Percentiles rank a stretch among this genome's conserved stretches.
Evolutionary conservation across 2,113 vertebrate genomes (phyloP).

Genomic region (Centropus unirufus): DNA sequence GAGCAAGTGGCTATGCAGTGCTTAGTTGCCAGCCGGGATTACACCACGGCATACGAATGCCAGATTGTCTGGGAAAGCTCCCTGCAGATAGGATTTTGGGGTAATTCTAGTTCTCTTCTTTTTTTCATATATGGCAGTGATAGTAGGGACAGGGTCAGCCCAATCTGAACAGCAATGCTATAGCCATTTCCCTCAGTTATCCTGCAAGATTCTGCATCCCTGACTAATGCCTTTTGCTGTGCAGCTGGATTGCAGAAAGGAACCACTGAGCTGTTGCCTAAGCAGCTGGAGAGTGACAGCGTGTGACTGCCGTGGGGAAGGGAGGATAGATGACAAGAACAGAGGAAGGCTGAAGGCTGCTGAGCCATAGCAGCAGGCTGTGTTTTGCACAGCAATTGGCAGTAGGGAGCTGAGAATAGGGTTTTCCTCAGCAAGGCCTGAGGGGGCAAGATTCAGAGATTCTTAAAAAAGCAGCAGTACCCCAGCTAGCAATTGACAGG

Average conservation of each 20-base stretch:
- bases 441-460: neutral
- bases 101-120: neutral
- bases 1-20: too few species aligned
- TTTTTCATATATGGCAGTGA: neutral
- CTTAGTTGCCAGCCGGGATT: too few species aligned
- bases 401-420: neutral
- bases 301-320: neutral
- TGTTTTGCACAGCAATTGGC: neutral
- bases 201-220: neutral
- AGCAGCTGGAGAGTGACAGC: slow-evolving; percentile 35
- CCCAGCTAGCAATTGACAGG: neutral
- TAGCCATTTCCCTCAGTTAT: neutral
- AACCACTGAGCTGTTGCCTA: slow-evolving; percentile 15
- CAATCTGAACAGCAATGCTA: neutral
- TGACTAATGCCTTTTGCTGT: neutral
- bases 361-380: neutral
- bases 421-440: neutral
- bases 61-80: neutral
- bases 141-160: neutral
- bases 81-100: neutral
- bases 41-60: neutral
- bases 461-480: neutral
- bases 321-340: neutral
- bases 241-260: neutral
- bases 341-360: neutral